A percentile compares a stretch with the other conserved stretches of the same genome.
These are phyloP conservation scores for Tethea ocularis DNA, from an alignment of 2,888 invertebrate species.

Conservation along the genomic window DNA sequence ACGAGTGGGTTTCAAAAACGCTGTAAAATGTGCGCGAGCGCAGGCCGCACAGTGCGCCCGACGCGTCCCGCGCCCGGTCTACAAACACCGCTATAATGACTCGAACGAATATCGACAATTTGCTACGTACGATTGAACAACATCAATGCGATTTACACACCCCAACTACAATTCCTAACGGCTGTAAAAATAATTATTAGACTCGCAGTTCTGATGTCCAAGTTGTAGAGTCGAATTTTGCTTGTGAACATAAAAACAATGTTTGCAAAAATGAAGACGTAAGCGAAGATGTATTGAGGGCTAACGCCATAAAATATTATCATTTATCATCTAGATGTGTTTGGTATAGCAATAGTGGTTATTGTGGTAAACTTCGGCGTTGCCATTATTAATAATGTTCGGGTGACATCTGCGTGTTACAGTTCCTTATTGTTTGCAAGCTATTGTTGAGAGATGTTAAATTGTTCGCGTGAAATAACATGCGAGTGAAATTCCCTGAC, in stretches of 20 bases:
- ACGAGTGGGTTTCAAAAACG: slow-evolving; percentile 59
- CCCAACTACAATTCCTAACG: slow-evolving; percentile 57
- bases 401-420: slow-evolving; percentile 70
- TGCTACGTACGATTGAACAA: slow-evolving; percentile 80
- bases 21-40: slow-evolving; percentile 37
- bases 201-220: slow-evolving; percentile 22
- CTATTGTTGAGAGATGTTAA: slow-evolving; percentile 39
- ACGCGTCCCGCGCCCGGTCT: slow-evolving; percentile 41
- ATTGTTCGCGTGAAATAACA: slow-evolving; percentile 45
- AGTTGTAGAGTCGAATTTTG: slow-evolving; percentile 26
- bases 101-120: slow-evolving; percentile 76
- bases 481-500: slow-evolving; percentile 9
- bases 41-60: slow-evolving; percentile 51
- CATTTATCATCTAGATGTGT: slow-evolving; percentile 76
- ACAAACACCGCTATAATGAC: slow-evolving; percentile 72
- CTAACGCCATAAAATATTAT: slow-evolving; percentile 77
- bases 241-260: slow-evolving; percentile 25
- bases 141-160: slow-evolving; percentile 74
- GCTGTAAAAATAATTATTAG: slow-evolving; percentile 22
- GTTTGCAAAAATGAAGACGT: slow-evolving; percentile 72
- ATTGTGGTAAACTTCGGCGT: slow-evolving; percentile 79
- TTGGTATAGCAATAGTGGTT: slow-evolving; percentile 71
- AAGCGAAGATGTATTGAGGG: slow-evolving; percentile 72
- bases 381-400: slow-evolving; percentile 71
- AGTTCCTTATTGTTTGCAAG: slow-evolving; percentile 59